Evolutionary conservation across 2,888 invertebrate genomes (phyloP), one percentile per base, ranked within the genome.

Genomic region (Ectemnius lituratus): DNA sequence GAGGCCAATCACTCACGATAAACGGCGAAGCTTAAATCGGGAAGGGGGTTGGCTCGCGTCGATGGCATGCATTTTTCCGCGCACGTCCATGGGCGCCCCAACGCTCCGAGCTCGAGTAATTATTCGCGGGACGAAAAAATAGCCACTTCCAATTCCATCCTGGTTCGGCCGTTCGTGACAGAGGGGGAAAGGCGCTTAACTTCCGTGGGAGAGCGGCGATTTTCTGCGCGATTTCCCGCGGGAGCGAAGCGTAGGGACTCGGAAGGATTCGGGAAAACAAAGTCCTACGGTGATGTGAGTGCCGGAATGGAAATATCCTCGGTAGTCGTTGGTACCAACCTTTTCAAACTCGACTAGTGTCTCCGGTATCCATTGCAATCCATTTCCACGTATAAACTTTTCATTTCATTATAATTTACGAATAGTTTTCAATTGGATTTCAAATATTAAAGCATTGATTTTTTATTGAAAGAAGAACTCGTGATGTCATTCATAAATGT

Each of bases 161-260:
- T 56, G n/a, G 59, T 61, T 47, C 23, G 45, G 37, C 37, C 8
- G 37, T 6, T 37, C 37, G 37, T 11, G 37, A 37, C 37, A 11
- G 37, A 37, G 37, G 11, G 37, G 37, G 8, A 37, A 52, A 16
- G 37, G 58, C 67, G 59, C 60, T 68, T 72, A 62, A 67, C 71
- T 72, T 77, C 67, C 62, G 69, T 62, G 20, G 56, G 37, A 16
- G 52, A 49, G 52, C 18, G 60, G 23, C 58, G 70, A 81, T 81
- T 80, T 81, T 72, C 75, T 23, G 71, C 45, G 18, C 78, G 74
- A 80, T 80, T 81, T 80, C 79, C 78, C 79, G 69, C 57, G 76
- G 68, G 67, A 65, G 37, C 37, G 37, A 11, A 52, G 18, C 11
- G 14, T n/a, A 16, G 37, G 37, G 18, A 20, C 64, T 52, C 52